Percentiles rank a stretch among this genome's conserved stretches.
phyloP scores from a whole-genome alignment of 2,797 vertebrate genomes.

The Meda fulgida region DNA sequence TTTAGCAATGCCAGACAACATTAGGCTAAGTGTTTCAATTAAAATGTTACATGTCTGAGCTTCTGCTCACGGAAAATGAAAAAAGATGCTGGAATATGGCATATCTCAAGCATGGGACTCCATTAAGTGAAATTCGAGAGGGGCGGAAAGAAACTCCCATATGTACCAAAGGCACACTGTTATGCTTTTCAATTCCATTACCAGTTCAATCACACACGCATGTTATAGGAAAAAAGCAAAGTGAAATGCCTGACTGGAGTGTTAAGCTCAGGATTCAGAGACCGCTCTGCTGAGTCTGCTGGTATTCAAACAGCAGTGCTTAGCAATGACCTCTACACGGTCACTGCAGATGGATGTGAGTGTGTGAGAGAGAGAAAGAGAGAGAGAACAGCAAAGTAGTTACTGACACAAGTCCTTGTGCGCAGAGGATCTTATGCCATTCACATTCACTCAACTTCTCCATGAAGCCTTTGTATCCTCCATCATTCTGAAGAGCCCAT shows the following conservation, averaged over 20 bases:
- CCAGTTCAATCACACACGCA: constrained; percentile 35
- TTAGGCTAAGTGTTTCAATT: not conserved
- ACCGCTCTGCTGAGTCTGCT: constrained; percentile 52
- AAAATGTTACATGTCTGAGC: constrained; percentile 1
- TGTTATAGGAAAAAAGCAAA: constrained; percentile 37
- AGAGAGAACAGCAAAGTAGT: not conserved
- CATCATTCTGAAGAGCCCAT: constrained; percentile 44
- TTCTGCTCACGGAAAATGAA: not conserved
- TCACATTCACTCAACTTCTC: constrained; percentile 35
- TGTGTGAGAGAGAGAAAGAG: not conserved
- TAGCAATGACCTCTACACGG: constrained; percentile 53
- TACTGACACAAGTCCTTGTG: constrained; percentile 5
- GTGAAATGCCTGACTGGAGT: constrained; percentile 25
- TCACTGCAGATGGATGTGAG: constrained; percentile 27
- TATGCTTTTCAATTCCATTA: constrained; percentile 29
- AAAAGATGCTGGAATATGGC: constrained; percentile 7
- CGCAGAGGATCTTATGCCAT: not conserved
- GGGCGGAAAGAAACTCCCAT: not conserved
- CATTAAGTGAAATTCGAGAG: constrained; percentile 18
- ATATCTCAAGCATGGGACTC: not conserved
- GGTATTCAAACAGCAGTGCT: constrained; percentile 43
- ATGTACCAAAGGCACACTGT: not conserved
- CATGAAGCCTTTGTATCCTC: not conserved
- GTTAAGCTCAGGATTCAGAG: constrained; percentile 34
- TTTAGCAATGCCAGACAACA: constrained; percentile 22